Evolutionary conservation across 2,888 invertebrate genomes (phyloP), one percentile per base, ranked within the genome.

Genomic region (Agapostemon virescens): DNA sequence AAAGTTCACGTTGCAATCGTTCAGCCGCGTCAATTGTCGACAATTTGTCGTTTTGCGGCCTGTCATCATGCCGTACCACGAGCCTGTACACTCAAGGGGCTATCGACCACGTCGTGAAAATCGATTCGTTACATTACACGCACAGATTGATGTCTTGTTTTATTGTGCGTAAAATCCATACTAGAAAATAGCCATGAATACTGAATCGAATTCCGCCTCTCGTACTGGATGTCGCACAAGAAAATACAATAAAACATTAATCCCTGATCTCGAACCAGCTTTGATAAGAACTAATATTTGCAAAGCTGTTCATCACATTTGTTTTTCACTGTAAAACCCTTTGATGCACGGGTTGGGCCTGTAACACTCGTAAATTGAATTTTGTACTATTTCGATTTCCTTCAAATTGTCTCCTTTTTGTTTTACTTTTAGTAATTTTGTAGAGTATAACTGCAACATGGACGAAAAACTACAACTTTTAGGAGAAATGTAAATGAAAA

Each of bases 1-100:
- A 85, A 86, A 88, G 86, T 89, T 89, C 88, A 86, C 81, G 77
- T 88, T 83, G 84, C 82, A 72, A 88, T 87, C 82, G 82, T 84
- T 81, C 80, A 77, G 77, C 80, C 84, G 70, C 79, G 84, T 85
- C 88, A 85, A 89, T 88, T 82, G 87, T 61, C 83, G 83, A 77
- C 81, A 88, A 90, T 88, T 84, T 82, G 83, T 82, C 83, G 83
- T 87, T 86, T 85, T 75, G 84, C 84, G 81, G 61, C 72, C 64
- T 61, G 55, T 61, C 36, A 78, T 84, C 83, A 78, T 69, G 36
- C 67, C 52, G 38, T 61, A 61, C 55, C 38, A 30, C 49, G 68
- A 63, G 45, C 71, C 23, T 15, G 49, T 52, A 61, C 45, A 45
- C 66, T 61, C 77, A 42, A 52, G 71, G 58, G 63, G 49, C 49